These are phyloP conservation scores for Agapostemon virescens DNA, from an alignment of 2,888 invertebrate genomes.

Conservation along the genomic window DNA sequence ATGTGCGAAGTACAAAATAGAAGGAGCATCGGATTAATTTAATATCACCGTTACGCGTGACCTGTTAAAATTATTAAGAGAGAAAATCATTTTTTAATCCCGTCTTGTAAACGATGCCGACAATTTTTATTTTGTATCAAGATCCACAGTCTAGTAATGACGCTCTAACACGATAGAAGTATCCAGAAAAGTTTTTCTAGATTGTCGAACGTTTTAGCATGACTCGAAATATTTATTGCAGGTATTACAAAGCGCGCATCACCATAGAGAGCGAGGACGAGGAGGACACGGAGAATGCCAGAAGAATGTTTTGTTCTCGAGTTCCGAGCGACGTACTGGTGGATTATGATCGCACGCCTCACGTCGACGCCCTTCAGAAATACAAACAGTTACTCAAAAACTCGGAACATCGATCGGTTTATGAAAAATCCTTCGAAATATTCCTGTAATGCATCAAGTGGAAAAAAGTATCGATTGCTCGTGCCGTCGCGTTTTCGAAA, in stretches of 20 bases:
- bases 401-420: constrained; percentile 35
- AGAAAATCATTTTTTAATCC: too few relatives aligned
- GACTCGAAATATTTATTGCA: constrained; percentile 58
- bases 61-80: too few relatives aligned
- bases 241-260: constrained; percentile 81
- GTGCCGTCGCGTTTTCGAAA: not conserved
- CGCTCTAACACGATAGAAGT: not conserved
- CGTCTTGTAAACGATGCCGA: too few relatives aligned
- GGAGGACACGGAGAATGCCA: constrained; percentile 76
- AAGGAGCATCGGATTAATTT: too few relatives aligned
- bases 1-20: too few relatives aligned
- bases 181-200: not conserved
- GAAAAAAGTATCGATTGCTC: constrained; percentile 39
- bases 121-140: too few relatives aligned
- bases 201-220: not conserved
- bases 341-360: constrained; percentile 63
- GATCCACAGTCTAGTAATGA: too few relatives aligned
- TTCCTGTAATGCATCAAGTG: constrained; percentile 59
- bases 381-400: constrained; percentile 54
- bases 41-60: too few relatives aligned
- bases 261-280: constrained; percentile 81
- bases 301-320: constrained; percentile 77
- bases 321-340: constrained; percentile 70
- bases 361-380: constrained; percentile 59
- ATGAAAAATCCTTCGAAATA: constrained; percentile 51